Percentiles rank a stretch among this genome's conserved stretches.
Evolutionary conservation across 2,113 vertebrate genomes (phyloP).

Genomic region (Centropristis striata): DNA sequence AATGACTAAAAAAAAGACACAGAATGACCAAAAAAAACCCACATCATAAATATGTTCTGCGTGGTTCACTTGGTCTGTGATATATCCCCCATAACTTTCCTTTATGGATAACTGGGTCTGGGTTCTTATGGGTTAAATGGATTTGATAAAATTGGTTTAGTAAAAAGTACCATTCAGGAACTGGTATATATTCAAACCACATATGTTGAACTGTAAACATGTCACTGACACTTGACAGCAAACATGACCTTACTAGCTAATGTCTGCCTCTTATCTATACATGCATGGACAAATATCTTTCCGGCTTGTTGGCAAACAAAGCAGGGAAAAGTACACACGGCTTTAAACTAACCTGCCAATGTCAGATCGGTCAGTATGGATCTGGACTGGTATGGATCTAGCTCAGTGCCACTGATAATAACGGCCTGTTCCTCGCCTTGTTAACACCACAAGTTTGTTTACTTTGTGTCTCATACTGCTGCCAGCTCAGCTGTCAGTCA

Average conservation of each 20-base stretch:
- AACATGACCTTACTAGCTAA: neutral
- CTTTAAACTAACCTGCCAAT: conserved; percentile 13
- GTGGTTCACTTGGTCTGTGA: no score
- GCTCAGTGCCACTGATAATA: neutral
- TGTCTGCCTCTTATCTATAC: neutral
- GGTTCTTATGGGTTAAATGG: no score
- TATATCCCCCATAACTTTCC: no score
- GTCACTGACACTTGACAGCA: neutral
- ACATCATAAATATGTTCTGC: no score
- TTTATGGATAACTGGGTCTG: no score
- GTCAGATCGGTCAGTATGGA: conserved; percentile 1
- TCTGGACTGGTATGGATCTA: neutral
- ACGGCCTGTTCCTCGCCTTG: no score
- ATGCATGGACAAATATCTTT: neutral
- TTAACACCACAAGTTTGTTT: no score
- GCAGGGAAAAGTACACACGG: neutral
- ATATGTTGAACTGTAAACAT: neutral
- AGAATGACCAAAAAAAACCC: no score
- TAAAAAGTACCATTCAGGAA: no score
- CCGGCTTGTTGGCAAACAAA: conserved; percentile 7
- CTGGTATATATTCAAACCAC: no score
- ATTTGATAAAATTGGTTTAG: no score
- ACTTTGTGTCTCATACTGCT: neutral
- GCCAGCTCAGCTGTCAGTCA: conserved; percentile 12
- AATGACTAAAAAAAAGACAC: no score